Evolutionary conservation across 64 coral and sea anemone species (phyloP).

Genomic region (Actinia equina): DNA sequence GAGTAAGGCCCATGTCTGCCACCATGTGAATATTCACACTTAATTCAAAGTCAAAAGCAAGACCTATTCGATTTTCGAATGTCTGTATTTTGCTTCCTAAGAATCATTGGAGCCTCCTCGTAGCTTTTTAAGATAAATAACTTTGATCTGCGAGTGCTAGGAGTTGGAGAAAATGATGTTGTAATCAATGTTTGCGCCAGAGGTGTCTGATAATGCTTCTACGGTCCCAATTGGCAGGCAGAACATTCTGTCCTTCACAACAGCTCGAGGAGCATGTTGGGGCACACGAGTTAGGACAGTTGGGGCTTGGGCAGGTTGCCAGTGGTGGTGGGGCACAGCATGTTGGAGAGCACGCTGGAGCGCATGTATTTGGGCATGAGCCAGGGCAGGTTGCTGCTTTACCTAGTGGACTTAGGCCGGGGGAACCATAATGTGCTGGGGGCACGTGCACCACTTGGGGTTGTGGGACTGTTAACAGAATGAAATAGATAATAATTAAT

Average conservation of each 20-base stretch:
- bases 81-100: too few relatives aligned
- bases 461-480: not conserved
- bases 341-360: constrained; percentile 47
- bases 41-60: too few relatives aligned
- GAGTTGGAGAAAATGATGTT: too few relatives aligned
- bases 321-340: constrained; percentile 10
- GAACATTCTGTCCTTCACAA: constrained; percentile 40
- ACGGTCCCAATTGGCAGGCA: constrained; percentile 66
- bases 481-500: not conserved
- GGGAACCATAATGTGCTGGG: constrained; percentile 14
- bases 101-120: too few relatives aligned
- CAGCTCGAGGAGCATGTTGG: constrained; percentile 60
- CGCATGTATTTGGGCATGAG: constrained; percentile 73
- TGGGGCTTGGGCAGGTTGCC: constrained; percentile 22
- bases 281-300: constrained; percentile 76
- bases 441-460: not conserved
- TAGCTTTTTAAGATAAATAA: too few relatives aligned
- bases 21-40: too few relatives aligned
- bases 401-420: constrained; percentile 29
- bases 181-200: not conserved
- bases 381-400: constrained; percentile 43
- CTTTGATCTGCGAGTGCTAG: too few relatives aligned
- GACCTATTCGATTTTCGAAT: too few relatives aligned
- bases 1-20: too few relatives aligned
- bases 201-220: constrained; percentile 1